These are phyloP conservation scores for Cheilosia vernalis DNA, from an alignment of 2,888 invertebrate species.

Conservation along the genomic window DNA sequence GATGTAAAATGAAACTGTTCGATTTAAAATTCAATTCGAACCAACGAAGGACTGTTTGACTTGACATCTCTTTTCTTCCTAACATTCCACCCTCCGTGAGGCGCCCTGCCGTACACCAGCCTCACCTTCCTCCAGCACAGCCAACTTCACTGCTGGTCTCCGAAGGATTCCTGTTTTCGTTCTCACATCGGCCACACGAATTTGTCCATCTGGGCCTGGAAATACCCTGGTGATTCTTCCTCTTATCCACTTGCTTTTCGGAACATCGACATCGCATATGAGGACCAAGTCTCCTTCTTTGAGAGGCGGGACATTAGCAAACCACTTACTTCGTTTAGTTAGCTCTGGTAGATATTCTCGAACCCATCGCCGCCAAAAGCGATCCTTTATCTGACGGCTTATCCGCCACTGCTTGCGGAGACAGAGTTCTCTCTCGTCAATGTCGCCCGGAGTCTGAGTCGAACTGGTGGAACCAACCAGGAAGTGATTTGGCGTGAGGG, in stretches of 20 bases:
- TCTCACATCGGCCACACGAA: conserved; percentile 57
- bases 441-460: neutral
- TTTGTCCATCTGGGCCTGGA: conserved; percentile 73
- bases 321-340: conserved; percentile 3
- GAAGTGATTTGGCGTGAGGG: conserved; percentile 30
- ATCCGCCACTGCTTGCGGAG: conserved; percentile 13
- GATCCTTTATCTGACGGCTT: conserved; percentile 9
- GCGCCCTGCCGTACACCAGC: neutral
- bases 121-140: conserved; percentile 63
- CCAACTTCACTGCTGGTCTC: conserved; percentile 74
- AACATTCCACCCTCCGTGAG: conserved; percentile 1
- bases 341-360: neutral
- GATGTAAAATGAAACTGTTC: too few species aligned
- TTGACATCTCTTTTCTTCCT: too few species aligned
- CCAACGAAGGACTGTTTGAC: too few species aligned
- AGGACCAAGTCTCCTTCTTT: conserved; percentile 56
- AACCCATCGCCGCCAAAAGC: neutral
- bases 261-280: conserved; percentile 71
- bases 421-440: neutral
- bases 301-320: neutral
- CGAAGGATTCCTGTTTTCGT: conserved; percentile 20
- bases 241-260: neutral
- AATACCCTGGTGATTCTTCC: conserved; percentile 30
- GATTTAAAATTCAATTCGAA: too few species aligned
- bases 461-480: neutral